Evolutionary conservation across 2,113 vertebrate genomes (phyloP).

Genomic region (Ceuthmochares aereus): DNA sequence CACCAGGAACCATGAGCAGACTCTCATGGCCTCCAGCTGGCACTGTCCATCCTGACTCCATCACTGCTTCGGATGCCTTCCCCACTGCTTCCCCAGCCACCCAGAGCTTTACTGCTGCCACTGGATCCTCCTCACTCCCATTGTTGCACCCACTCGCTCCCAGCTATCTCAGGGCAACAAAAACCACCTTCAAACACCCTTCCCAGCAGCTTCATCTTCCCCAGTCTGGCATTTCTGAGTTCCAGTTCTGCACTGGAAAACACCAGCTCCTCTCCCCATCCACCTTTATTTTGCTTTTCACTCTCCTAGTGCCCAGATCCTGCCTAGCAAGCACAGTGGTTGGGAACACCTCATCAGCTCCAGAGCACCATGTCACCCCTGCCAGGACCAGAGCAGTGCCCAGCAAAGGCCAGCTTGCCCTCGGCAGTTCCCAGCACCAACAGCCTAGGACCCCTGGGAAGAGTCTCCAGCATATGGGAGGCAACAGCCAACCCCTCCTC

Average conservation of each 20-base stretch:
- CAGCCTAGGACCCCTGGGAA: background rate
- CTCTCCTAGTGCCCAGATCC: background rate
- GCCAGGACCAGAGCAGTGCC: background rate
- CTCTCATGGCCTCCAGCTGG: background rate
- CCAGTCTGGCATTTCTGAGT: background rate
- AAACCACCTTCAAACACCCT: background rate
- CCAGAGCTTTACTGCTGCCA: background rate
- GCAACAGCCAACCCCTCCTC: background rate
- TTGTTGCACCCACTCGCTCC: background rate
- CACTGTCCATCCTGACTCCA: background rate
- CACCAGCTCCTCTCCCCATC: background rate
- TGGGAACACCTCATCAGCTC: background rate
- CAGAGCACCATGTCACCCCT: background rate
- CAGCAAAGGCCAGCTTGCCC: background rate
- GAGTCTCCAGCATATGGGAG: fast-evolving
- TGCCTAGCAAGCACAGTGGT: background rate
- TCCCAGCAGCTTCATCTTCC: background rate
- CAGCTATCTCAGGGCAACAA: background rate
- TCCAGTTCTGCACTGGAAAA: background rate
- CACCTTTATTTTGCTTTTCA: background rate
- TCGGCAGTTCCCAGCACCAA: background rate
- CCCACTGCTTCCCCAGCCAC: background rate
- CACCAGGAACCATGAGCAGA: background rate
- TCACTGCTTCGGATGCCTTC: background rate
- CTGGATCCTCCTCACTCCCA: background rate